Base-by-base conservation (phyloP, 1,140 invertebrate genomes). In the Drosophila nikananu region DNA sequence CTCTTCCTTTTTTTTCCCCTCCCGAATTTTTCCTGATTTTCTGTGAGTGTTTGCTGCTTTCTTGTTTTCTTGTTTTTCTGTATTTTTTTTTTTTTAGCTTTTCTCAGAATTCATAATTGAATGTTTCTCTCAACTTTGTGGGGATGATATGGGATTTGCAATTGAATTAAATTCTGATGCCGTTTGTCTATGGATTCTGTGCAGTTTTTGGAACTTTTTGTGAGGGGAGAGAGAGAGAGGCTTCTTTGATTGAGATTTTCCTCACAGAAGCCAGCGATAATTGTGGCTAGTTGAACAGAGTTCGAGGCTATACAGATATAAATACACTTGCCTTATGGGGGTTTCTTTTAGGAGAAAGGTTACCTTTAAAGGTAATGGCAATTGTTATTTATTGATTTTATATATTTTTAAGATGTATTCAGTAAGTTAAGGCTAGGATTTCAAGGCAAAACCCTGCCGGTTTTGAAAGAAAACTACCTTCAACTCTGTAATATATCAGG, bases 61-160 rank as follows among this genome's bases (percentile, higher is more conserved):
- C 15, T 35, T 51, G 35, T 25, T 51, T 68, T 39, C 10, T 57
- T 57, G 39, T 35, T 59, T 66, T 35, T 25, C 17, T 15, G 25
- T 25, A 19, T 59, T 6, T 62, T 66, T 68, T 55, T 37, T 12
- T 67, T 66, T 68, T 55, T 37, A 73, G 70, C 70, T 73, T 73
- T 73, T 61, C 71, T 70, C 63, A 37, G 65, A 77, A 78, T 77
- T 77, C 75, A 77, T 77, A 77, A 77, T 77, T 77, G 75, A 77
- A 77, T 77, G 75, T 68, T 77, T 70, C 65, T 78, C 51, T 77
- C 39, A 46, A 77, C 62, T 77, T 66, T 65, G 49, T 59, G 55
- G 39, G 75, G 58, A 77, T 59, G 74, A 68, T 77, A 77, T 76
- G 74, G 74, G 74, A 77, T 78, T 77, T 77, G 64, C 74, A 77